Evolutionary conservation across 1,140 invertebrate species (phyloP).

Genomic region (Brachionus calyciflorus): DNA sequence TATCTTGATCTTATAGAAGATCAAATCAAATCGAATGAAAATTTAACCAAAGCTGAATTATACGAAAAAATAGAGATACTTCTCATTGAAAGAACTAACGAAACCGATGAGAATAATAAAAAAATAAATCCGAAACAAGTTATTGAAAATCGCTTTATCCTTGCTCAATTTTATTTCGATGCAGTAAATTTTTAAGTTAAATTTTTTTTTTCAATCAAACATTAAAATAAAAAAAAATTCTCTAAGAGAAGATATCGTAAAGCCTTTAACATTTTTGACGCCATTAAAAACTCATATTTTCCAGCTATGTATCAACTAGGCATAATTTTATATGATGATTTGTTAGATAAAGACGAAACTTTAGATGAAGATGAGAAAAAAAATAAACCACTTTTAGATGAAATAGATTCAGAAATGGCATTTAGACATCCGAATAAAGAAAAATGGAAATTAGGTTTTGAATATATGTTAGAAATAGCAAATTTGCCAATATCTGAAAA

Average conservation of each 20-base stretch:
- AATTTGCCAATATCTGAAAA: conserved; percentile 48
- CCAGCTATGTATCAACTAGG: conserved; percentile 57
- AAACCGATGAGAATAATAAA: conserved; percentile 47
- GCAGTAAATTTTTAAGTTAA: conserved; percentile 51
- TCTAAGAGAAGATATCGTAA: conserved; percentile 55
- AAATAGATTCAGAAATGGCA: background rate
- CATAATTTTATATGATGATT: conserved; percentile 57
- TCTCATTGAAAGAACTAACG: conserved; percentile 55
- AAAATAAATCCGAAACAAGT: conserved; percentile 30
- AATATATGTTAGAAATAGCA: conserved; percentile 54
- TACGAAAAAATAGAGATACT: conserved; percentile 56
- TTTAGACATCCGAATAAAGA: conserved; percentile 31
- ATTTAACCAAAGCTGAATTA: conserved; percentile 54
- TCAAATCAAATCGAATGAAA: conserved; percentile 38
- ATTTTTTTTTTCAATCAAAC: background rate
- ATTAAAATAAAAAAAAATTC: too few species aligned
- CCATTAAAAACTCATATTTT: conserved; percentile 53
- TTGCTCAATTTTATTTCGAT: conserved; percentile 58
- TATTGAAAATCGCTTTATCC: conserved; percentile 52
- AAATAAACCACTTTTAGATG: background rate
- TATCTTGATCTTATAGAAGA: conserved; percentile 28
- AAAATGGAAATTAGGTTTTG: conserved; percentile 53
- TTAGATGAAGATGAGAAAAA: background rate
- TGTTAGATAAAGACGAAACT: conserved; percentile 52
- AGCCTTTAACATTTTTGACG: conserved; percentile 55